Evolutionary conservation across 2,113 vertebrate genomes (phyloP).

Genomic region (Lophius piscatorius): DNA sequence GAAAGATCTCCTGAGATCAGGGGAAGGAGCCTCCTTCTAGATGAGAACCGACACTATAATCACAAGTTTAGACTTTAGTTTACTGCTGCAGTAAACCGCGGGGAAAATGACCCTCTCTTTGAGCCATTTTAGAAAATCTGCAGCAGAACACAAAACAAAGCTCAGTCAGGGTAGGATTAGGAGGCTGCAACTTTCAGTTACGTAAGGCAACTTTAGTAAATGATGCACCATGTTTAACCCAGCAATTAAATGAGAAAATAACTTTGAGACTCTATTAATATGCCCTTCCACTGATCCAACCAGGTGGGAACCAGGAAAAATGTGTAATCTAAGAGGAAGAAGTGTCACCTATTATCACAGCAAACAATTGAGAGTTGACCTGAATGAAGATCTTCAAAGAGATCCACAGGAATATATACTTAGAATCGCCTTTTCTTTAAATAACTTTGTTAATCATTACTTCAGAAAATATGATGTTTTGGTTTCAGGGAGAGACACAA

Average conservation of each 20-base stretch:
- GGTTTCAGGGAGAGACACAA: neutral
- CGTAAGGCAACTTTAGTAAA: neutral
- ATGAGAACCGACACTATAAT: conserved; percentile 49
- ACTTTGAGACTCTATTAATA: neutral
- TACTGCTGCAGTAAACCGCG: conserved; percentile 17
- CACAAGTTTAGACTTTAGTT: conserved; percentile 13
- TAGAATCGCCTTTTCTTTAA: too few species aligned
- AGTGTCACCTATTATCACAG: too few species aligned
- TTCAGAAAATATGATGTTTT: neutral
- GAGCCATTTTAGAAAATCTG: conserved; percentile 6
- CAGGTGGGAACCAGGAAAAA: too few species aligned
- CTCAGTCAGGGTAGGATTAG: conserved; percentile 7
- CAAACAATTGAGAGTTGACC: too few species aligned
- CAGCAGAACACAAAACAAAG: conserved; percentile 3
- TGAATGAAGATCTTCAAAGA: neutral
- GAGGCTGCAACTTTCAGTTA: neutral
- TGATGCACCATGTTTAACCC: neutral
- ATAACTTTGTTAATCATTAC: neutral
- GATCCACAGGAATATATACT: too few species aligned
- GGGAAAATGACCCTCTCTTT: conserved; percentile 1
- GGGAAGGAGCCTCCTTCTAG: conserved; percentile 36
- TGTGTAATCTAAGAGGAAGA: too few species aligned
- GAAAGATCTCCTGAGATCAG: conserved; percentile 59
- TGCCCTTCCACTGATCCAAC: too few species aligned
- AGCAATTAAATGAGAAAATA: neutral